These are phyloP conservation scores for Mirounga angustirostris DNA, from an alignment of 2,113 vertebrate genomes.

Conservation along the genomic window DNA sequence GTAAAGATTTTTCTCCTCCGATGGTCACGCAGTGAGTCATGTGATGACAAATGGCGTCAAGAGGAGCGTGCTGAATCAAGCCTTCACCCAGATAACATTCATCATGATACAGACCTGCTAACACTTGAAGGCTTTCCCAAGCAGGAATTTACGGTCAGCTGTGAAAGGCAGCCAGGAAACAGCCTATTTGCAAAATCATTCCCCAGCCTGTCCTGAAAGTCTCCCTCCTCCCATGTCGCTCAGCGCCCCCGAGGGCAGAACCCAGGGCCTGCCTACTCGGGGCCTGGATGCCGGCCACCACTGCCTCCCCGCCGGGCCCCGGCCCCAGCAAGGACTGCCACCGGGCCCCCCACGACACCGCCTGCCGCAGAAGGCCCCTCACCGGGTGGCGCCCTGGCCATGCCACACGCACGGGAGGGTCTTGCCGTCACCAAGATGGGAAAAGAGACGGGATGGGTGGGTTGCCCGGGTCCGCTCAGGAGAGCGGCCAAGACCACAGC, in stretches of 20 bases:
- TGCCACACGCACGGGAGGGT: no score
- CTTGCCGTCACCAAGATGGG: no score
- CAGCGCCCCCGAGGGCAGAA: accelerated
- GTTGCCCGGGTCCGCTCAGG: background rate
- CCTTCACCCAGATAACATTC: background rate
- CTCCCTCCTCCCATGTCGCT: accelerated
- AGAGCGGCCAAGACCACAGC: background rate
- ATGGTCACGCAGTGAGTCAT: background rate
- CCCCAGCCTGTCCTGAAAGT: accelerated
- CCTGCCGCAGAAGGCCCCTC: background rate
- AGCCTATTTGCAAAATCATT: background rate
- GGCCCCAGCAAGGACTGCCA: background rate
- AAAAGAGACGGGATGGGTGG: no score
- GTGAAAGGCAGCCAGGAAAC: background rate
- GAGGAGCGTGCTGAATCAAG: background rate
- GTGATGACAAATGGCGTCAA: accelerated
- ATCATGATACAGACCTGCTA: background rate
- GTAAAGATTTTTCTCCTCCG: accelerated
- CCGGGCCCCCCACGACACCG: no score
- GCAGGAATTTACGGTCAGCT: accelerated
- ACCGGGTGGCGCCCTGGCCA: background rate
- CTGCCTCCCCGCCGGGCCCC: accelerated
- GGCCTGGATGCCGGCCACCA: background rate
- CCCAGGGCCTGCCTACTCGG: no score
- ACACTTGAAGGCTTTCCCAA: accelerated